Percentiles rank a stretch among this genome's conserved stretches.
Conservation (phyloP, 2,797 vertebrate genomes). For the Decapterus maruadsi region DNA sequence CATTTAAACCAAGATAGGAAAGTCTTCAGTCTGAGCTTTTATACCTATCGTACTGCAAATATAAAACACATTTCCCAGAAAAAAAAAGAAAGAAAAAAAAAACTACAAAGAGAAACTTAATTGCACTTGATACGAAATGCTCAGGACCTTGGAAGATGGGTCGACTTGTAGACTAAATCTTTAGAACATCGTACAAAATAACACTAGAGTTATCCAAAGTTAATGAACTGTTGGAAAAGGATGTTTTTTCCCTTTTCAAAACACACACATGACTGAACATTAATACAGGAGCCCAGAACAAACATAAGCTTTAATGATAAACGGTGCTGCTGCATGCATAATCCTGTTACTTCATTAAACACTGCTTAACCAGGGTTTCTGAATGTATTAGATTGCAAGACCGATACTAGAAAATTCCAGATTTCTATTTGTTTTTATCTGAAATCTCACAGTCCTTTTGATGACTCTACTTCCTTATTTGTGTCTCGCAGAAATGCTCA, state of each 20-base stretch:
- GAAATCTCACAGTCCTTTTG: slow-evolving; percentile 35
- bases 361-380: slow-evolving; percentile 61
- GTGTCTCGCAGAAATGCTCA: slow-evolving; percentile 30
- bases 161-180: slow-evolving; percentile 30
- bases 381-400: slow-evolving; percentile 59
- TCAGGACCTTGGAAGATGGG: slow-evolving; percentile 22
- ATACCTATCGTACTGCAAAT: slow-evolving; percentile 48
- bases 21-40: slow-evolving; percentile 43
- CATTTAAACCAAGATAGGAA: slow-evolving; percentile 40
- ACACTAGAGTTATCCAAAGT: slow-evolving; percentile 41
- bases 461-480: slow-evolving; percentile 40
- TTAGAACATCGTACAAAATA: slow-evolving; percentile 36
- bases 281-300: slow-evolving; percentile 50
- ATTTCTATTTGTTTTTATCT: slow-evolving; percentile 61
- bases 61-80: slow-evolving; percentile 45
- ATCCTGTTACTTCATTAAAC: slow-evolving; percentile 71
- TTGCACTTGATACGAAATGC: slow-evolving; percentile 65
- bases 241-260: slow-evolving; percentile 50
- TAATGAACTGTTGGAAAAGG: slow-evolving; percentile 56
- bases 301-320: slow-evolving; percentile 48
- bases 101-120: slow-evolving; percentile 39
- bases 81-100: slow-evolving; percentile 23
- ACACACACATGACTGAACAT: slow-evolving; percentile 47
- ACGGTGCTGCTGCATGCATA: slow-evolving; percentile 40
- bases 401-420: slow-evolving; percentile 50